Conservation (phyloP, 2,888 invertebrate genomes). For the Drosophila peninsularis region DNA sequence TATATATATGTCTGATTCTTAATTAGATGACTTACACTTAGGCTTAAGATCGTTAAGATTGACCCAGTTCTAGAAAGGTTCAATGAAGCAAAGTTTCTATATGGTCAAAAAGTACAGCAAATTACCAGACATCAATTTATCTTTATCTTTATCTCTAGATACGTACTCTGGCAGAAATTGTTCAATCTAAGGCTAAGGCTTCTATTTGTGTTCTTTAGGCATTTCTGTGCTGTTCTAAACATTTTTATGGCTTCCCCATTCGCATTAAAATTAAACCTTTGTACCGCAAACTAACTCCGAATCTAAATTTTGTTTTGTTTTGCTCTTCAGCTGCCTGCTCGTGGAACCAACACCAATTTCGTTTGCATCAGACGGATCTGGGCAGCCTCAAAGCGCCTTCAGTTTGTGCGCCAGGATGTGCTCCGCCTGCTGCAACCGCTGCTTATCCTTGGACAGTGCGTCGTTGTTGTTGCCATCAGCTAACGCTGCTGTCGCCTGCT, state of each 20-base stretch:
- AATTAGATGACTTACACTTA: slow-evolving; percentile 71
- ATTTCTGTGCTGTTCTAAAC: slow-evolving; percentile 35
- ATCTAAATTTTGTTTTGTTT: slow-evolving; percentile 13
- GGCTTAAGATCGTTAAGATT: slow-evolving; percentile 73
- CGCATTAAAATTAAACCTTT: slow-evolving; percentile 67
- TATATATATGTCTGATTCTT: slow-evolving; percentile 45
- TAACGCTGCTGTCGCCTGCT: slow-evolving; percentile 28
- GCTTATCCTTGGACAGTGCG: slow-evolving; percentile 37
- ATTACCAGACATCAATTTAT: slow-evolving; percentile 2
- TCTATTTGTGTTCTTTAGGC: background rate
- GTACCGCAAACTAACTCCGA: slow-evolving; percentile 71
- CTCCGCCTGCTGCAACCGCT: slow-evolving; percentile 12
- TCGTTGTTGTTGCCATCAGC: slow-evolving; percentile 64
- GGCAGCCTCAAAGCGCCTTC: slow-evolving; percentile 71
- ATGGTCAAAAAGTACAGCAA: slow-evolving; percentile 17
- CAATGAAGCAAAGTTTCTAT: slow-evolving; percentile 52
- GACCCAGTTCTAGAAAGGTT: slow-evolving; percentile 64
- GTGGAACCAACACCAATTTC: slow-evolving; percentile 71
- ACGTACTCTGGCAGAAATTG: slow-evolving; percentile 30
- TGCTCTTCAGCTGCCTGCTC: slow-evolving; percentile 43
- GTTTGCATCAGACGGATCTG: slow-evolving; percentile 46
- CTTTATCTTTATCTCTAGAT: background rate
- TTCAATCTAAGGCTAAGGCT: slow-evolving; percentile 22
- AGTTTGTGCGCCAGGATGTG: slow-evolving; percentile 56
- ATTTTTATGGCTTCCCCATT: slow-evolving; percentile 65